These are phyloP conservation scores for Hylaea fasciaria DNA, from an alignment of 2,888 invertebrate genomes.

Conservation along the genomic window DNA sequence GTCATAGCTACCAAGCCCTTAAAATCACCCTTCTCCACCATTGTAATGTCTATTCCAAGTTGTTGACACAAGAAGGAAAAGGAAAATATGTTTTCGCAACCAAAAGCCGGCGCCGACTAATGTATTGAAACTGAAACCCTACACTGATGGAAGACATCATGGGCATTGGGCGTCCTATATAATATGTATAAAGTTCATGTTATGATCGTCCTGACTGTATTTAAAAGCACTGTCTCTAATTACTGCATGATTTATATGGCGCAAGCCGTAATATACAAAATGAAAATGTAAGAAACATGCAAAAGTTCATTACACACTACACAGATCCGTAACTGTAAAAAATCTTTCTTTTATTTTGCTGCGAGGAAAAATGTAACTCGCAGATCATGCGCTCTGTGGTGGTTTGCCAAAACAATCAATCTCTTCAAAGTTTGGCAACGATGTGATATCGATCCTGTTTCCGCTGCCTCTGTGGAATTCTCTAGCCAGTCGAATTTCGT, in stretches of 20 bases:
- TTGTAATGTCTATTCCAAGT: slow-evolving; percentile 20
- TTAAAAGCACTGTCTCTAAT: background rate
- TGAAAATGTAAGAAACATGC: too few relatives aligned
- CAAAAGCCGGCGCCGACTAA: slow-evolving; percentile 46
- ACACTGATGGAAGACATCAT: slow-evolving; percentile 45
- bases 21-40: background rate
- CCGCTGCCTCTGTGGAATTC: slow-evolving; percentile 7
- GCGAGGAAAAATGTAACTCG: too few relatives aligned
- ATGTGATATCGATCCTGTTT: slow-evolving; percentile 16
- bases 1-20: too few relatives aligned
- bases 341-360: too few relatives aligned
- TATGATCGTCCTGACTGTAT: slow-evolving; percentile 7
- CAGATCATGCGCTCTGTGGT: too few relatives aligned
- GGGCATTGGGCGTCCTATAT: slow-evolving; percentile 28
- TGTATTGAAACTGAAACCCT: slow-evolving; percentile 48
- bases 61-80: slow-evolving; percentile 39
- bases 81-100: slow-evolving; percentile 57
- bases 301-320: too few relatives aligned
- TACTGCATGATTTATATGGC: background rate
- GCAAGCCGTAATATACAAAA: background rate
- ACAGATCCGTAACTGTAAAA: too few relatives aligned
- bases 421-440: slow-evolving; percentile 9
- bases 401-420: slow-evolving; percentile 18
- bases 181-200: slow-evolving; percentile 17
- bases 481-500: slow-evolving; percentile 2